Evolutionary conservation across 2,797 vertebrate species (phyloP).

Genomic region (Scleropages formosus): DNA sequence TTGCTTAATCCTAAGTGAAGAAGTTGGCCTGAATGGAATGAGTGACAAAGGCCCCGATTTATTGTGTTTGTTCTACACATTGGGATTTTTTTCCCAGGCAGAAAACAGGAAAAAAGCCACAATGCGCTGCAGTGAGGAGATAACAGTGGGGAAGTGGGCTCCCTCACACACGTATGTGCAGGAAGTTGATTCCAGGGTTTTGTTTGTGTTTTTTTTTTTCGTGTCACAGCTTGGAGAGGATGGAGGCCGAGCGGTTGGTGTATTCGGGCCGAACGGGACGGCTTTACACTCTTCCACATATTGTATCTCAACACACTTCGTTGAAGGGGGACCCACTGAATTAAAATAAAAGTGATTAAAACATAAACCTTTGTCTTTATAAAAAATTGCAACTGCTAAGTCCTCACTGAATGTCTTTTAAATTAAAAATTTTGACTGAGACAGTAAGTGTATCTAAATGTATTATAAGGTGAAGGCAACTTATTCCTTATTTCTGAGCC

Average conservation of each 20-base stretch:
- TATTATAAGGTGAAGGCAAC: neutral
- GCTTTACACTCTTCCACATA: conserved; percentile 31
- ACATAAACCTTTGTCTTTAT: neutral
- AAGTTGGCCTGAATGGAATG: no score
- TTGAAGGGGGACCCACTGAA: conserved; percentile 11
- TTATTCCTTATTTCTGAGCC: neutral
- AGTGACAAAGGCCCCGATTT: neutral
- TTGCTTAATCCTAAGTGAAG: neutral
- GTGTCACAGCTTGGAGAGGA: neutral
- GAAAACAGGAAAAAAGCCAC: conserved; percentile 64
- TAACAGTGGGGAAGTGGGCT: conserved; percentile 67
- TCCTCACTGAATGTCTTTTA: neutral
- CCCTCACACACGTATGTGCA: conserved; percentile 59
- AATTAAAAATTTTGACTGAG: neutral
- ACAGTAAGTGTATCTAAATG: neutral
- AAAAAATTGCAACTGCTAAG: neutral
- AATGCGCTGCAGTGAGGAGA: conserved; percentile 65
- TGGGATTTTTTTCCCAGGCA: conserved; percentile 50
- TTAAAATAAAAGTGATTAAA: conserved; percentile 10
- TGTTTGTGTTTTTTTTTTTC: conserved; percentile 62
- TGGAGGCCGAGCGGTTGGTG: conserved; percentile 10
- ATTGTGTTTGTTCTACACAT: conserved; percentile 43
- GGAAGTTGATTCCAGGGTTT: conserved; percentile 64
- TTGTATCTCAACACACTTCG: conserved; percentile 29
- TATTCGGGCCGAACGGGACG: conserved; percentile 28